phyloP scores from a whole-genome alignment of 2,888 invertebrate genomes.

The Darwinula stevensoni region DNA sequence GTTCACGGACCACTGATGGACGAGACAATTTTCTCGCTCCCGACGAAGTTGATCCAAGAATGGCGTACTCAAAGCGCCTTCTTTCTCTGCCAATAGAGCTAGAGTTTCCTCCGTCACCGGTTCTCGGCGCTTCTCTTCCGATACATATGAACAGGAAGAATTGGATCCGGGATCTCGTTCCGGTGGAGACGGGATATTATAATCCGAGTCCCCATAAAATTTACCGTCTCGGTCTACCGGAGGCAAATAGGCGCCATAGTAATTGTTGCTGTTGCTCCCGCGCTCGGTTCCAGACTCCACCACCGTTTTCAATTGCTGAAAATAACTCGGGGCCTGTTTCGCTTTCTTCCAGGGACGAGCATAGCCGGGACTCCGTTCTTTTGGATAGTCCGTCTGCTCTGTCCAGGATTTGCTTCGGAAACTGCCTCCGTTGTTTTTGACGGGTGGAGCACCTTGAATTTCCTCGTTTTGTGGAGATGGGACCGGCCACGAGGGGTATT shows the following conservation, averaged over 20 bases:
- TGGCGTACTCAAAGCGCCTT: constrained; percentile 26
- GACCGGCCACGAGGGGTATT: constrained; percentile 42
- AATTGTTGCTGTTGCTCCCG: too few species aligned
- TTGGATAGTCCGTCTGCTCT: constrained; percentile 34
- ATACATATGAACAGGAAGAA: too few species aligned
- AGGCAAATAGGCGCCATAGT: constrained; percentile 26
- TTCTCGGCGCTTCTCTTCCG: constrained; percentile 1
- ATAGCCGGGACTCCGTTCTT: constrained; percentile 29
- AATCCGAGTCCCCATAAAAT: constrained; percentile 28
- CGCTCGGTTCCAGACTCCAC: too few species aligned
- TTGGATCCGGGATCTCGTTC: constrained; percentile 26
- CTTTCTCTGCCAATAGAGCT: constrained; percentile 1
- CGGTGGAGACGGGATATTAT: constrained; percentile 35
- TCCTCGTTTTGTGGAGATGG: constrained; percentile 26
- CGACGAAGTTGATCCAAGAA: constrained; percentile 32
- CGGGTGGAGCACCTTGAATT: constrained; percentile 11
- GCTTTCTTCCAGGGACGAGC: constrained; percentile 28
- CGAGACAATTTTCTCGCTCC: too few species aligned
- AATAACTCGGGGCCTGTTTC: constrained; percentile 21
- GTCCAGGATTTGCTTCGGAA: constrained; percentile 37
- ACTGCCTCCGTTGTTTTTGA: constrained; percentile 17
- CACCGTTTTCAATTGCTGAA: constrained; percentile 34
- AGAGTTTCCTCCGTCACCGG: not conserved
- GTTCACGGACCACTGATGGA: constrained; percentile 13
- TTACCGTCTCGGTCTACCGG: constrained; percentile 31